Conservation (phyloP, 2,113 vertebrate species). For the Chamaetylas fuelleborni region DNA sequence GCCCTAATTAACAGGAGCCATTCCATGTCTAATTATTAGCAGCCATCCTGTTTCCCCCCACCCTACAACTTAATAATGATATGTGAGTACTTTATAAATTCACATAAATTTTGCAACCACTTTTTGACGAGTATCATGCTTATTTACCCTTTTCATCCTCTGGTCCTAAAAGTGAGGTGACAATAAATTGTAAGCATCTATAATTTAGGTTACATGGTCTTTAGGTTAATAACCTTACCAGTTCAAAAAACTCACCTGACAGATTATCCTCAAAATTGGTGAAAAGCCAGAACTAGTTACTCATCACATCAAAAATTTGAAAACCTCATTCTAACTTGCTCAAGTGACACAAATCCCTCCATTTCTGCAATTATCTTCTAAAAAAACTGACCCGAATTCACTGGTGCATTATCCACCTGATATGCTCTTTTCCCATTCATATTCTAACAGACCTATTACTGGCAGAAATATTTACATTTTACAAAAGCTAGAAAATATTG, state of each 20-base stretch:
- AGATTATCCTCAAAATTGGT: not conserved
- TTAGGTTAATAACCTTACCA: not conserved
- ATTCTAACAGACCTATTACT: not conserved
- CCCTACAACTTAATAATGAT: not conserved
- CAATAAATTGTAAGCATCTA: not conserved
- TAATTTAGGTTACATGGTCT: not conserved
- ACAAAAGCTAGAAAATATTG: not conserved
- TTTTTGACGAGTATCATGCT: not conserved
- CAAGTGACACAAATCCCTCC: not conserved
- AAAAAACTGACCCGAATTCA: not conserved
- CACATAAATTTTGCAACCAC: not conserved
- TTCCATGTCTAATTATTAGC: not conserved
- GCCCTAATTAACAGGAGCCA: not conserved
- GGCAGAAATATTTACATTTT: not conserved
- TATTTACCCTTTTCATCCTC: not conserved
- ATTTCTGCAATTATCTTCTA: not conserved
- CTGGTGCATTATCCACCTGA: not conserved
- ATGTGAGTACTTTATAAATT: not conserved
- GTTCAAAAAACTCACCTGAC: not conserved
- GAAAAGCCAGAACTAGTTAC: not conserved
- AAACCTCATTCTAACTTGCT: not conserved
- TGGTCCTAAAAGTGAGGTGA: not conserved
- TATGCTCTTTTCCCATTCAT: not conserved
- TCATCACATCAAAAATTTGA: not conserved
- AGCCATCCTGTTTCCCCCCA: not conserved